These are phyloP conservation scores for Chionoecetes opilio DNA, from an alignment of 1,140 invertebrate genomes.

Conservation along the genomic window DNA sequence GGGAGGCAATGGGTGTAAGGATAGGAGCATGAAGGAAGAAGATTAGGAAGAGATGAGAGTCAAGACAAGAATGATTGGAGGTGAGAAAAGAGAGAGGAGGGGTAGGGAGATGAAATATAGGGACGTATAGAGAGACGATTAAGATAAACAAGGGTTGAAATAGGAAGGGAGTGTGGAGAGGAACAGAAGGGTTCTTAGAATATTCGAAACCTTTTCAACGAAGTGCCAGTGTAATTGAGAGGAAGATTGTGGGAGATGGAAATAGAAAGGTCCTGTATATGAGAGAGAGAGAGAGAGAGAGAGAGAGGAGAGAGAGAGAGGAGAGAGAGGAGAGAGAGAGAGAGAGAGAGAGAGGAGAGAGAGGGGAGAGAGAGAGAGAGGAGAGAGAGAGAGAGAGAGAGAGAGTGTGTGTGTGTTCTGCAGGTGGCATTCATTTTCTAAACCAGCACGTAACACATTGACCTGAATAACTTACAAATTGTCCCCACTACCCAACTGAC, in stretches of 20 bases:
- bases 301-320: slow-evolving; percentile 53
- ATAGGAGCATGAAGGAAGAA: not conserved
- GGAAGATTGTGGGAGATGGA: too few species aligned
- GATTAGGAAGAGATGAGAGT: too few species aligned
- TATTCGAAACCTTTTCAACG: too few species aligned
- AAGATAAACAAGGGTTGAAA: not conserved
- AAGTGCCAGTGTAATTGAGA: not conserved
- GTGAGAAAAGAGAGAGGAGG: not conserved
- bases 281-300: slow-evolving; percentile 1
- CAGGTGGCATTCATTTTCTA: not conserved
- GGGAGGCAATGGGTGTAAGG: not conserved
- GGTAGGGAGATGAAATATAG: not conserved
- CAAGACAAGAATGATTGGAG: not conserved
- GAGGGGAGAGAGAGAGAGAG: slow-evolving; percentile 44
- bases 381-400: slow-evolving; percentile 43
- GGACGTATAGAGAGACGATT: not conserved
- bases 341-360: slow-evolving; percentile 46
- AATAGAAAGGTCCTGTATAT: too few species aligned
- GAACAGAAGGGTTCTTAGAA: not conserved
- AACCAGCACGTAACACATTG: not conserved
- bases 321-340: too few species aligned
- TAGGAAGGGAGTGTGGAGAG: not conserved
- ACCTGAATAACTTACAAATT: not conserved
- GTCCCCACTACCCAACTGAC: not conserved
- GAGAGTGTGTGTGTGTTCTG: not conserved